These are phyloP conservation scores for Elanus axillaris DNA, from an alignment of 2,113 vertebrate species.

Conservation along the genomic window DNA sequence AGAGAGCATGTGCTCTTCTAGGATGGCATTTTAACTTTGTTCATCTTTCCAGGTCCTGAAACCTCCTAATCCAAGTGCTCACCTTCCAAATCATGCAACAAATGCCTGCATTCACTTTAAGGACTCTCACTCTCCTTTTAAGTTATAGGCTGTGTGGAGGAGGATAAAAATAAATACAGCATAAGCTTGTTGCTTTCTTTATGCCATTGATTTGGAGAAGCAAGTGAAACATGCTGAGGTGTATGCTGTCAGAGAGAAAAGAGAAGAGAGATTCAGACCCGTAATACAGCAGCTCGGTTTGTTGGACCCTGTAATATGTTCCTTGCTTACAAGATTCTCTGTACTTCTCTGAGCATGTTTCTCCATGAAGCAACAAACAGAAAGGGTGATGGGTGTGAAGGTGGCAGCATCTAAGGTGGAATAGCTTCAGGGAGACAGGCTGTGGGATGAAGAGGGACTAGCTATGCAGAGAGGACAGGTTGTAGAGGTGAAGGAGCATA, in stretches of 20 bases:
- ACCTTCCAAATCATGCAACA: background rate
- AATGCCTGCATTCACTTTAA: background rate
- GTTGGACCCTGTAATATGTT: background rate
- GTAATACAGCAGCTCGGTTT: background rate
- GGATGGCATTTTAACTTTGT: background rate
- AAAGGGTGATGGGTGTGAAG: background rate
- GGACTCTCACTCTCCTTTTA: background rate
- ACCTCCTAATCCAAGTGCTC: background rate
- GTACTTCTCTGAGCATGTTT: background rate
- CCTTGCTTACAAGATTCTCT: background rate
- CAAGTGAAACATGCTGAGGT: background rate
- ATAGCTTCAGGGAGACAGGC: background rate
- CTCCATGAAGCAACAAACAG: background rate
- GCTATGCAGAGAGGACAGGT: background rate
- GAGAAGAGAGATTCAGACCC: background rate
- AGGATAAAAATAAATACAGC: background rate
- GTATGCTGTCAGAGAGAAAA: background rate
- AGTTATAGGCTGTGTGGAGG: background rate
- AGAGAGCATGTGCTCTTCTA: background rate
- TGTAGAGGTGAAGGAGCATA: background rate
- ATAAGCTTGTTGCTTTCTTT: background rate
- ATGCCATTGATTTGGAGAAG: background rate
- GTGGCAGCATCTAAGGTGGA: background rate
- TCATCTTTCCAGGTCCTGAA: background rate
- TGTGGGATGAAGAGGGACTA: background rate